Evolutionary conservation across 2,888 invertebrate genomes (phyloP).

Genomic region (Sarcophaga rosellei): DNA sequence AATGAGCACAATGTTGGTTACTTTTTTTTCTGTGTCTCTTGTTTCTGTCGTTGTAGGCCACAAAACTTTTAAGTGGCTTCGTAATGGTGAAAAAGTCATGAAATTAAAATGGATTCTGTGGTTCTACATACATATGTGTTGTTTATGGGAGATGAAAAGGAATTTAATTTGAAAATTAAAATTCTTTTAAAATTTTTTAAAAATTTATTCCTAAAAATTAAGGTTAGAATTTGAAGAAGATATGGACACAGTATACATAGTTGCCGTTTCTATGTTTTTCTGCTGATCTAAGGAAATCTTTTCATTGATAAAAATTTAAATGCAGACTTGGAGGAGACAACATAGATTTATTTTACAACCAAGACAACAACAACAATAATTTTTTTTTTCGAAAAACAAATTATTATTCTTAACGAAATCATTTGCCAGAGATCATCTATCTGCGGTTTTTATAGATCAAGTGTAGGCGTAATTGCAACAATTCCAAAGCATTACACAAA

Average conservation of each 20-base stretch:
- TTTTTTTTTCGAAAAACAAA: slow-evolving; percentile 25
- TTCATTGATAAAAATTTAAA: slow-evolving; percentile 65
- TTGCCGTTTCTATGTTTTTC: neutral
- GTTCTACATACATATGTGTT: no score
- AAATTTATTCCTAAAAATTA: neutral
- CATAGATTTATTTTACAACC: slow-evolving; percentile 39
- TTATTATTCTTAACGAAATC: slow-evolving; percentile 58
- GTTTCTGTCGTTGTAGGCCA: slow-evolving; percentile 51
- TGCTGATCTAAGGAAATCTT: slow-evolving; percentile 30
- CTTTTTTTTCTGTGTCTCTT: slow-evolving; percentile 20
- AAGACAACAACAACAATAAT: neutral
- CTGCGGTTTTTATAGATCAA: slow-evolving; percentile 63
- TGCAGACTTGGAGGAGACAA: slow-evolving; percentile 66
- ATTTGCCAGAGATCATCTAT: slow-evolving; percentile 46
- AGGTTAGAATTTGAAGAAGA: no score
- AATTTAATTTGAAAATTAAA: neutral
- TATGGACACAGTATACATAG: neutral
- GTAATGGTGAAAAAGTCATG: neutral
- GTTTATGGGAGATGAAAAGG: neutral
- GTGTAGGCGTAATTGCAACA: slow-evolving; percentile 70
- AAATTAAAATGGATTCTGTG: no score
- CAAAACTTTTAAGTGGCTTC: slow-evolving; percentile 67
- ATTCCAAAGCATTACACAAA: slow-evolving; percentile 38
- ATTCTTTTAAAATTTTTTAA: neutral
- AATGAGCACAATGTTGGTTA: slow-evolving; percentile 38